These are phyloP conservation scores for Dissostichus mawsoni DNA, from an alignment of 2,113 vertebrate species.

Conservation along the genomic window DNA sequence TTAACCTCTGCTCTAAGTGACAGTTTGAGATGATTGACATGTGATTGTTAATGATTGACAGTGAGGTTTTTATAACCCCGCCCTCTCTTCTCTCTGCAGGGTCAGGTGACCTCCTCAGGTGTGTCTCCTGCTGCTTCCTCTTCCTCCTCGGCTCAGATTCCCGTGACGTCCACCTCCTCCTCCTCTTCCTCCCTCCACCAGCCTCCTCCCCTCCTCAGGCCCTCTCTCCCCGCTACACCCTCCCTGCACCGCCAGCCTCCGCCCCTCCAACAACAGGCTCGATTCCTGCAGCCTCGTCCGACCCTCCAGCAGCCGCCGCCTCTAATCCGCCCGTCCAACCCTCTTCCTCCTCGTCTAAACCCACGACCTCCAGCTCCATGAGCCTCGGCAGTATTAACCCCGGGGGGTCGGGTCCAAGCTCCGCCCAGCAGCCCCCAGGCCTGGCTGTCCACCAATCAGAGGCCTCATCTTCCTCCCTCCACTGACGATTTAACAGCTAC, in stretches of 20 bases:
- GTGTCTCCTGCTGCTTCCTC: slow-evolving; percentile 89
- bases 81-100: slow-evolving; percentile 76
- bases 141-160: slow-evolving; percentile 79
- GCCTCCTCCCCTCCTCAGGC: slow-evolving; percentile 95
- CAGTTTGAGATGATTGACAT: neutral
- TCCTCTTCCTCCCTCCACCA: slow-evolving; percentile 89
- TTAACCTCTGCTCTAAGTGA: neutral
- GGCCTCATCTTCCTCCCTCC: slow-evolving; percentile 85
- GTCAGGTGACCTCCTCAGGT: slow-evolving; percentile 89
- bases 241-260: slow-evolving; percentile 96
- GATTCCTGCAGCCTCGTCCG: slow-evolving; percentile 93
- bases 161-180: slow-evolving; percentile 78
- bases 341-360: slow-evolving; percentile 94
- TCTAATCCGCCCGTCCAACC: slow-evolving; percentile 95
- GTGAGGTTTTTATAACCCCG: slow-evolving; percentile 11
- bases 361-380: slow-evolving; percentile 87
- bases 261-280: slow-evolving; percentile 95
- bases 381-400: slow-evolving; percentile 45
- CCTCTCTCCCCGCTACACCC: slow-evolving; percentile 92
- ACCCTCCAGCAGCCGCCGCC: slow-evolving; percentile 94
- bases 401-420: slow-evolving; percentile 30
- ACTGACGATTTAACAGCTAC: slow-evolving; percentile 32
- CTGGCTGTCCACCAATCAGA: slow-evolving; percentile 91
- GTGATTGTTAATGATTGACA: neutral
- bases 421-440: slow-evolving; percentile 86